Conservation (phyloP, 2,797 vertebrate species). For the Meda fulgida region DNA sequence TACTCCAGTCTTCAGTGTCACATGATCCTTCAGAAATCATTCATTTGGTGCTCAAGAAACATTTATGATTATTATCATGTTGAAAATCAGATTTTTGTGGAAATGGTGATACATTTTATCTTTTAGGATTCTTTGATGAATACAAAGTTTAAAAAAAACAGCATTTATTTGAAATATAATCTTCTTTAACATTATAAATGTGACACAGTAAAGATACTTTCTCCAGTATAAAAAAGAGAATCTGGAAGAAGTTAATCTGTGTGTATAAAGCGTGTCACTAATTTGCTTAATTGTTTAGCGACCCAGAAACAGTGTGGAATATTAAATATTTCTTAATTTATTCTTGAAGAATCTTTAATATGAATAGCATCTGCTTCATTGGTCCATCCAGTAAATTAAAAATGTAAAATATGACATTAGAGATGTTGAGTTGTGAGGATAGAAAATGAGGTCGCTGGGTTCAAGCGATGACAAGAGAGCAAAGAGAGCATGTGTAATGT, state of each 20-base stretch:
- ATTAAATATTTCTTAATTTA: not conserved
- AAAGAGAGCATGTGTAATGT: conserved; percentile 32
- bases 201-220: not conserved
- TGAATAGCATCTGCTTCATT: not conserved
- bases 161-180: not conserved
- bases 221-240: not conserved
- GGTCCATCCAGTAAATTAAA: not conserved
- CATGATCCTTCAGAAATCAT: no score
- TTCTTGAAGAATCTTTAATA: not conserved
- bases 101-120: no score
- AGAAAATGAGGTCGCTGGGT: conserved; percentile 59
- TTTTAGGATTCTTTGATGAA: no score
- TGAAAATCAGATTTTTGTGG: no score
- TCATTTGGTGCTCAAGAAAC: no score
- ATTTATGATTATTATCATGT: no score
- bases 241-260: not conserved
- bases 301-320: conserved; percentile 4
- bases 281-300: conserved; percentile 1
- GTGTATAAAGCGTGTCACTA: not conserved
- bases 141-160: no score
- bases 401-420: not conserved
- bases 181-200: not conserved
- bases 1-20: no score
- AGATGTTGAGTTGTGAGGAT: not conserved
- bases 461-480: conserved; percentile 20